Evolutionary conservation across 2,113 vertebrate genomes (phyloP).

Genomic region (Nipponia nippon): DNA sequence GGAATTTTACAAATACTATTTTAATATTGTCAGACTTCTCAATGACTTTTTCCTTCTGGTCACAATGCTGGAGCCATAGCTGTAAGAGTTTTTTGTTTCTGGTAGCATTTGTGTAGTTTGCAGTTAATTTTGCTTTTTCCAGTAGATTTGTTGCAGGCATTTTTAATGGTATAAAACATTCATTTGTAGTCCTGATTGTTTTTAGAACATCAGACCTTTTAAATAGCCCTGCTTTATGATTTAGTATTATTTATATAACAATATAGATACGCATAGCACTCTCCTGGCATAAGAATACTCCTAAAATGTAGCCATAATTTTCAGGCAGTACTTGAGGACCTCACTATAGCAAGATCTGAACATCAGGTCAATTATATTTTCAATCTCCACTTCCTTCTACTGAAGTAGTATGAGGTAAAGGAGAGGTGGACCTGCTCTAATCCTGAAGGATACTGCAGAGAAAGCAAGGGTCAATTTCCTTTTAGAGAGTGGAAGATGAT

Average conservation of each 20-base stretch:
- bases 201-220: neutral
- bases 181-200: neutral
- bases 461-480: slow-evolving; percentile 35
- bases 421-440: neutral
- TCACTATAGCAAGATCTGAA: neutral
- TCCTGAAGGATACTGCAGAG: neutral
- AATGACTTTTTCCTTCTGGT: neutral
- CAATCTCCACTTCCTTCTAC: neutral
- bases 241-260: neutral
- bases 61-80: neutral
- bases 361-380: slow-evolving; percentile 22
- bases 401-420: slow-evolving; percentile 1
- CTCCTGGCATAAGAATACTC: neutral
- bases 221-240: neutral
- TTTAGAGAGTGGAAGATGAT: neutral
- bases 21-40: neutral
- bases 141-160: neutral
- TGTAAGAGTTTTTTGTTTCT: neutral
- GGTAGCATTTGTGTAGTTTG: neutral
- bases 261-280: neutral
- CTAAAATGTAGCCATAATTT: neutral
- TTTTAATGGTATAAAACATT: neutral
- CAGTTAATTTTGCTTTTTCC: neutral
- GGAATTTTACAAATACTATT: neutral
- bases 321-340: neutral